Evolutionary conservation across 1,140 invertebrate genomes (phyloP), one percentile per base, ranked within the genome.

Genomic region (Leptonema lineaticorne): DNA sequence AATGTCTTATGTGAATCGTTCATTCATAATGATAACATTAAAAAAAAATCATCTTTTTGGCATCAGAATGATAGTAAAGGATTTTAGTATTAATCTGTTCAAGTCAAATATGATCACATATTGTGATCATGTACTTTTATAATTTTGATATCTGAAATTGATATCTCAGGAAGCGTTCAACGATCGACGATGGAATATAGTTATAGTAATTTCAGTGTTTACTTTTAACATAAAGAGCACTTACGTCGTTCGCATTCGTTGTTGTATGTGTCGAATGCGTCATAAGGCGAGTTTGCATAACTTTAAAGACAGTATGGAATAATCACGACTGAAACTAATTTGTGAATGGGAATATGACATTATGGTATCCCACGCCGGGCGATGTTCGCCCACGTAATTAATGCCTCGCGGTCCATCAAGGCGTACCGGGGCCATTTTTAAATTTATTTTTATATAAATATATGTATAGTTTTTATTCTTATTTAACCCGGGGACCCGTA

Each of bases 261-360:
- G 50, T 48, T 7, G 46, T 22, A 5, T 48, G 46, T 48, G 46
- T 9, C 7, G 41, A 3, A 20, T 41, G 37, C 37, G 46, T 53
- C 50, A 22, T 53, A 24, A 26, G 50, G 50, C 50, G 50, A 53
- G 50, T 53, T 59, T 59, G 45, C 62, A 64, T 64, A 64, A 64
- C 62, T 45, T n/a, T 22, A 53, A 28, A 27, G 29, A 22, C 62
- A 2, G 58, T 64, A 48, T 50, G 24, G 33, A 57, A 66, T 67
- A 62, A 69, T 68, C 67, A 71, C 70, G 63, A 69, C 70, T 71
- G 67, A 63, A 62, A 68, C 70, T 69, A 71, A 71, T 71, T 69
- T 69, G 67, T 71, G 70, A 69, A 67, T 69, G 65, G 33, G 56
- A 67, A 68, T 71, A 69, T 67, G 70, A 64, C 67, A 69, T 66